Base-by-base conservation (phyloP, 2,113 vertebrate species). In the Pachyramphus minor region DNA sequence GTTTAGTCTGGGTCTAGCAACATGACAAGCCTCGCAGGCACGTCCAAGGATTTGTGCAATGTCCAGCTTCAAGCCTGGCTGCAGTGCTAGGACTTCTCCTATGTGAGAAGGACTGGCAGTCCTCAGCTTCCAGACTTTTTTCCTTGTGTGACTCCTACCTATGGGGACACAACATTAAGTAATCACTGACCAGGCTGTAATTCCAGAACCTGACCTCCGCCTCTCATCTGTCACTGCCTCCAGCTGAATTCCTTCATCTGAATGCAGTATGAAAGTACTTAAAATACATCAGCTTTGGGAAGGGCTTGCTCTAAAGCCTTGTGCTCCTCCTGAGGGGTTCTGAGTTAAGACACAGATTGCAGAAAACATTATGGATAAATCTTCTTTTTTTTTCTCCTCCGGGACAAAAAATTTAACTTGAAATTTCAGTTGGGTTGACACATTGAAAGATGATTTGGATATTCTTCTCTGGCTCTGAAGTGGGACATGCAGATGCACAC, bases 331-430 rank as follows among this genome's bases (percentile, higher is more conserved):
- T 45, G 30, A 79, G 33, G 21, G 19, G 13, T 39, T 89, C 41
- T 21, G 21, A 66, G 28, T 44, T 78, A 23, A 84, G 39, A 39
- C 14, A 44, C 4, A 37, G 18, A 45, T 25, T 83, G 18, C 28
- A 73, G 14, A 93, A 93, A 87, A 55, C 4, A 6, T 25, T 71
- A 17, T 24, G 16, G 11, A 15, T 52, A 72, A 47, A 4, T 5
- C 0, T 28, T 10, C n/a, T n/a, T 7, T 28, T 10, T n/a, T 25
- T 44, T 35, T 8, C 6, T 1, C 10, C 28, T 74, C 10, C n/a
- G 49, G 25, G 6, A 18, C 20, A 58, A 45, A 64, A 21, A 47
- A 20, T 71, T 81, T 39, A 72, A 82, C 27, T 64, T 60, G 39
- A 47, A 35, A 84, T 88, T 86, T 53, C 5, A 6, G 10, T 33